phyloP scores from a whole-genome alignment of 1,140 invertebrate species.

The Drosophila navojoa region DNA sequence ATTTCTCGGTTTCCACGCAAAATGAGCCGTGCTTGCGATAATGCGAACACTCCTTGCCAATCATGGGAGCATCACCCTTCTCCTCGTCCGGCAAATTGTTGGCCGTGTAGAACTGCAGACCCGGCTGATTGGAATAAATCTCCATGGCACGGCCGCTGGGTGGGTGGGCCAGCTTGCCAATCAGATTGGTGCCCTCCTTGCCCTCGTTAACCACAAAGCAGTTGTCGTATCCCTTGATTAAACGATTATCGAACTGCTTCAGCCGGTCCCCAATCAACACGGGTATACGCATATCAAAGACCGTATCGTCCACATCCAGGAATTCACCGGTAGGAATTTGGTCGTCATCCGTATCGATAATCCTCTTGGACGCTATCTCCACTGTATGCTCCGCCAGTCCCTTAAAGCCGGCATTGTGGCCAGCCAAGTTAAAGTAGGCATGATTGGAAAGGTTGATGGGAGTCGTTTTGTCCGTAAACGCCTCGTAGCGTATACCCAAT shows the following conservation, averaged over 20 bases:
- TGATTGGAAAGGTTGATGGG: conserved; percentile 96
- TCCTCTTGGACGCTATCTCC: conserved; percentile 89
- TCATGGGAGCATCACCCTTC: conserved; percentile 55
- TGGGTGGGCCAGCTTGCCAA: conserved; percentile 87
- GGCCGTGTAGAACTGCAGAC: conserved; percentile 95
- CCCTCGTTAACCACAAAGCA: conserved; percentile 88
- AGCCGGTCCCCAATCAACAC: conserved; percentile 85
- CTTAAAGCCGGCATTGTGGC: conserved; percentile 87
- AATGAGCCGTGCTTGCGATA: conserved; percentile 89
- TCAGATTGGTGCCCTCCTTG: conserved; percentile 17
- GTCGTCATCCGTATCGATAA: conserved; percentile 89
- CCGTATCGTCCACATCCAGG: conserved; percentile 86
- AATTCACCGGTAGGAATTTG: conserved; percentile 92
- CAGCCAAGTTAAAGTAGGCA: conserved; percentile 96
- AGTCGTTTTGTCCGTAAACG: conserved; percentile 90
- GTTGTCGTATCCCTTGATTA: conserved; percentile 88
- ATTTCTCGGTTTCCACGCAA: conserved; percentile 96
- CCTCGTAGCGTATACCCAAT: conserved; percentile 89
- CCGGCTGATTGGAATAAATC: conserved; percentile 93
- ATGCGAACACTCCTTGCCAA: conserved; percentile 63
- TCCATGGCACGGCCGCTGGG: conserved; percentile 89
- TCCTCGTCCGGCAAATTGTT: conserved; percentile 89
- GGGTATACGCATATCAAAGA: conserved; percentile 89
- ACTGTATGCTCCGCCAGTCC: conserved; percentile 90
- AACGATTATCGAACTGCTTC: conserved; percentile 65